These are phyloP conservation scores for Halcyon malimbica DNA, from an alignment of 2,113 vertebrate genomes.

Conservation along the genomic window DNA sequence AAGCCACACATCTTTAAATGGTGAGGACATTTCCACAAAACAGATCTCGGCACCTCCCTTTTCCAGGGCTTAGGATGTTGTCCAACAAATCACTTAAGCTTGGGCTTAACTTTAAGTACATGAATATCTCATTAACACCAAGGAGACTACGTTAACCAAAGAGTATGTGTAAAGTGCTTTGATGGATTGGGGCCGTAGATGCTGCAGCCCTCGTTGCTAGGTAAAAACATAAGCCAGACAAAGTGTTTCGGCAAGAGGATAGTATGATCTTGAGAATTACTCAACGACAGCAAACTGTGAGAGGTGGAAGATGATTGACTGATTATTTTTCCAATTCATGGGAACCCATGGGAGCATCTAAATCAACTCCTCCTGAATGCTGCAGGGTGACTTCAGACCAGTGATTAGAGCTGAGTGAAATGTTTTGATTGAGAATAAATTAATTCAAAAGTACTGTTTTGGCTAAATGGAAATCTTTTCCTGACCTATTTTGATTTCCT, in stretches of 20 bases:
- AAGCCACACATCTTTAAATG: not conserved
- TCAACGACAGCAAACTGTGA: not conserved
- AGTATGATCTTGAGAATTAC: constrained; percentile 2
- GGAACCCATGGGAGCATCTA: constrained; percentile 37
- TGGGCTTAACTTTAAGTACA: constrained; percentile 27
- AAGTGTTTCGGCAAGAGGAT: not conserved
- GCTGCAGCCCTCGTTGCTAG: not conserved
- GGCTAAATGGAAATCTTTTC: constrained; percentile 5
- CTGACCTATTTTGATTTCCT: constrained; percentile 45
- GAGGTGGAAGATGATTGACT: constrained; percentile 48
- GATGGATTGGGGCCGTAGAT: not conserved
- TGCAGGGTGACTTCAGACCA: constrained; percentile 50
- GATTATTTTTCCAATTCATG: constrained; percentile 33
- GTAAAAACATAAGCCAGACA: not conserved
- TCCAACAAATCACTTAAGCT: constrained; percentile 53
- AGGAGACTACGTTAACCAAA: not conserved
- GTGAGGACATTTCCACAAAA: not conserved
- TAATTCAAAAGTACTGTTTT: constrained; percentile 38
- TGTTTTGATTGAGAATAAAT: constrained; percentile 52
- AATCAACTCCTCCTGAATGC: constrained; percentile 31
- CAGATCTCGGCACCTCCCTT: not conserved
- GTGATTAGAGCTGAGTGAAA: not conserved
- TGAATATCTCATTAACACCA: constrained; percentile 46
- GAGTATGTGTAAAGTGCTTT: not conserved
- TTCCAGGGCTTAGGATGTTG: not conserved